Percentiles rank a stretch among this genome's conserved stretches.
Evolutionary conservation across 2,888 invertebrate genomes (phyloP).

Genomic region (Chalcosyrphus nemorum): DNA sequence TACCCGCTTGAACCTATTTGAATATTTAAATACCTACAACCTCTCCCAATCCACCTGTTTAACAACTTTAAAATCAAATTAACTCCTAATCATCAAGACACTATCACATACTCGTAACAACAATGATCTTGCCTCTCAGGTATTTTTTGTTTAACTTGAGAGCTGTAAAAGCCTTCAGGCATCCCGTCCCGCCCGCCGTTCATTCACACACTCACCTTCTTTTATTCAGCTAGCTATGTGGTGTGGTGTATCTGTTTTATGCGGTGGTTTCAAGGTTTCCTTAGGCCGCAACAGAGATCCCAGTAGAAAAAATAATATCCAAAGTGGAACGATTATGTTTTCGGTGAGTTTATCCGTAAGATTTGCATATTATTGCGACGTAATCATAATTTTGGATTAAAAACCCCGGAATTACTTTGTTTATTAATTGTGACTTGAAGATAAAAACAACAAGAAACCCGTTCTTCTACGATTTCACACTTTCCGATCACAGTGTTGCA

Average conservation of each 20-base stretch:
- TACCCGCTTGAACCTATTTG: slow-evolving; percentile 26
- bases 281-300: slow-evolving; percentile 8
- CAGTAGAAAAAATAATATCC: slow-evolving; percentile 33
- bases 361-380: slow-evolving; percentile 50
- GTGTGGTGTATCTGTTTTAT: slow-evolving; percentile 4
- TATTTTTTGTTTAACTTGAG: slow-evolving; percentile 29
- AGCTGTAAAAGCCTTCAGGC: slow-evolving; percentile 6
- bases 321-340: slow-evolving; percentile 34
- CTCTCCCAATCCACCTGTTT: slow-evolving; percentile 40
- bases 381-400: slow-evolving; percentile 23
- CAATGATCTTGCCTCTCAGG: slow-evolving; percentile 53
- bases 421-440: slow-evolving; percentile 21
- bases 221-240: slow-evolving; percentile 24
- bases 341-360: slow-evolving; percentile 30
- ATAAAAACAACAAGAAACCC: slow-evolving; percentile 30
- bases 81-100: slow-evolving; percentile 44
- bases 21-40: slow-evolving; percentile 23
- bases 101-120: slow-evolving; percentile 52
- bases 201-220: slow-evolving; percentile 33
- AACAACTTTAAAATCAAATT: slow-evolving; percentile 41
- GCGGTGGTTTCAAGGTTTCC: slow-evolving; percentile 37
- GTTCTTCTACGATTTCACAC: slow-evolving; percentile 23
- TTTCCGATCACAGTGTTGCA: slow-evolving; percentile 14
- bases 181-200: slow-evolving; percentile 14
- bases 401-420: slow-evolving; percentile 10